Percentiles rank a stretch among this genome's conserved stretches.
Evolutionary conservation across 2,888 invertebrate genomes (phyloP).

Genomic region (Cephus runcator): DNA sequence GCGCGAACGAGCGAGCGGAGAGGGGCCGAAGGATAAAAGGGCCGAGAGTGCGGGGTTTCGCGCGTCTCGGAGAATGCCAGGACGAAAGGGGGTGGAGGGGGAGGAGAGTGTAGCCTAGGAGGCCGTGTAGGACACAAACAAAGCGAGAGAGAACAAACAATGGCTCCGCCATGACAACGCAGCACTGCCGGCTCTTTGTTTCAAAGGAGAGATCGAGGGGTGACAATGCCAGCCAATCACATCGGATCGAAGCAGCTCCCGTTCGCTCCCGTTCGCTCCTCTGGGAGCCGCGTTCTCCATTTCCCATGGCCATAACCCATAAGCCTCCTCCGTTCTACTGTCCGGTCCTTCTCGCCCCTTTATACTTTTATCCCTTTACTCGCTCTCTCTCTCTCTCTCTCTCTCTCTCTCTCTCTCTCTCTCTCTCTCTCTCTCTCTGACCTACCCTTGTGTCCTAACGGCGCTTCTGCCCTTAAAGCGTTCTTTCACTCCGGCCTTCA

Average conservation of each 20-base stretch:
- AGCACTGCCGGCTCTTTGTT: slow-evolving; percentile 36
- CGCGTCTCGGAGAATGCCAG: slow-evolving; percentile 29
- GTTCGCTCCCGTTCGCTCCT: neutral
- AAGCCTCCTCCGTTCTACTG: too few relatives aligned
- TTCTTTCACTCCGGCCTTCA: slow-evolving; percentile 6
- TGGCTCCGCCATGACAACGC: slow-evolving; percentile 22
- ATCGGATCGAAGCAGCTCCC: slow-evolving; percentile 14
- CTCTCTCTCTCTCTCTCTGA: neutral
- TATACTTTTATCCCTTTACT: neutral
- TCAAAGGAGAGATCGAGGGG: slow-evolving; percentile 39
- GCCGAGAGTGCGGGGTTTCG: too few relatives aligned
- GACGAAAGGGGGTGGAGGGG: slow-evolving; percentile 8
- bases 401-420: too few relatives aligned
- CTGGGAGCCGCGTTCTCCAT: too few relatives aligned
- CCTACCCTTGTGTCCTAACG: neutral
- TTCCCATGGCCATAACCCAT: too few relatives aligned
- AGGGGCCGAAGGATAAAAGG: too few relatives aligned
- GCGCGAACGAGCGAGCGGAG: slow-evolving; percentile 20
- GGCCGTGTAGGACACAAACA: slow-evolving; percentile 34
- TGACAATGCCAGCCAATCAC: slow-evolving; percentile 49
- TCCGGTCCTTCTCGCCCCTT: neutral
- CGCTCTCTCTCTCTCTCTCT: neutral
- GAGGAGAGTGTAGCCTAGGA: neutral
- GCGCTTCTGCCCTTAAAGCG: neutral
- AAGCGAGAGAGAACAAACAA: slow-evolving; percentile 49